Evolutionary conservation across 2,888 invertebrate species (phyloP), one percentile per base, ranked within the genome.

Genomic region (Ypsolopha scabrella): DNA sequence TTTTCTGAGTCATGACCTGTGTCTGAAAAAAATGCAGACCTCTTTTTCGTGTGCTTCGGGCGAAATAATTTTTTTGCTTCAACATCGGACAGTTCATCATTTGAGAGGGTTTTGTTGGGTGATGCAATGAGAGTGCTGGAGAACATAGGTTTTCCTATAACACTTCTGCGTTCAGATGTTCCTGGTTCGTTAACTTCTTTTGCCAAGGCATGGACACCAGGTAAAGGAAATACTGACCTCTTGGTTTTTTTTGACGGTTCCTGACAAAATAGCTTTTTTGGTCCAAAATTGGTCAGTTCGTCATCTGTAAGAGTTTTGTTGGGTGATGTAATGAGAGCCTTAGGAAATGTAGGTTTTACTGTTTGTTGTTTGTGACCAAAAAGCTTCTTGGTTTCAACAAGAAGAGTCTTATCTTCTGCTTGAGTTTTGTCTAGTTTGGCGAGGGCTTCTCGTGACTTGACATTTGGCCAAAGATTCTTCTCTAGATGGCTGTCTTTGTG

Each of bases 101-200:
- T 72, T 6, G 55, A 53, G 9, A 57, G 46, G 13, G 77, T 74
- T 60, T 74, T 76, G 53, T 75, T 70, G 14, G 65, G 60, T 11
- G 81, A 73, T 39, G 72, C 62, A 41, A 69, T 68, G 2, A 83
- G 65, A 55, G 1, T 64, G 75, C 8, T 59, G 7, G 83, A 75
- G 56, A 85, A 80, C 49, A 68, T 55, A 11, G 50, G 50, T 41
- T 50, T 50, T 4, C 13, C 7, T 43, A 13, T 43, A n/a, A 10
- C 13, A 14, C 3, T 39, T 13, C 48, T 35, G 10, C 36, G 7
- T 44, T 37, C 36, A 10, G 37, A 24, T 24, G 24, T 24, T 24
- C 24, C 24, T 24, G 24, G 24, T 24, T 24, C 24, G 4, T 24
- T 24, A 24, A 4, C 24, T 24, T 24, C 24, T 3, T 24, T 24